A percentile compares a stretch with the other conserved stretches of the same genome.
Evolutionary conservation across 2,797 vertebrate species (phyloP).

Genomic region (Propithecus perrieri): DNA sequence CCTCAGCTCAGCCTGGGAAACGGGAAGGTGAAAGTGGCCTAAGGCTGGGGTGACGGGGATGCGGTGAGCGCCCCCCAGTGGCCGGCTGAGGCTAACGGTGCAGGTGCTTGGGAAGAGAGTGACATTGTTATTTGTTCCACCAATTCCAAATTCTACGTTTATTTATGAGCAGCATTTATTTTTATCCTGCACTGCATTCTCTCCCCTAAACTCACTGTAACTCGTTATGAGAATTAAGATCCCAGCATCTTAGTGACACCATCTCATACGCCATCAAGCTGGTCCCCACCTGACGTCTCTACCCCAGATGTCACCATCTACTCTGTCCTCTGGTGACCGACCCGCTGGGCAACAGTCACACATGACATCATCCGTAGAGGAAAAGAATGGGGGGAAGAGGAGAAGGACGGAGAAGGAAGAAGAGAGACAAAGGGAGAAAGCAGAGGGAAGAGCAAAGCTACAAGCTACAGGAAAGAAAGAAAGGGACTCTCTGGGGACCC

Average conservation of each 20-base stretch:
- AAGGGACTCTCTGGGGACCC: background rate
- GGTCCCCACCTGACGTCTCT: background rate
- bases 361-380: conserved; percentile 70
- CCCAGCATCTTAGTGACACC: conserved; percentile 28
- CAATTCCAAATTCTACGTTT: conserved; percentile 49
- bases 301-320: conserved; percentile 49
- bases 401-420: background rate
- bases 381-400: background rate
- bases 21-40: background rate
- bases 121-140: conserved; percentile 52
- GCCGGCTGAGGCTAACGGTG: background rate
- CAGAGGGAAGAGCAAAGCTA: background rate
- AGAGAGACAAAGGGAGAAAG: background rate
- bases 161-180: conserved; percentile 74
- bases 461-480: background rate
- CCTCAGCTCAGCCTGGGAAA: background rate
- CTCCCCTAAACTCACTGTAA: conserved; percentile 66
- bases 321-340: conserved; percentile 44
- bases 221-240: conserved; percentile 60
- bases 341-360: conserved; percentile 1
- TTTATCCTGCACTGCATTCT: conserved; percentile 64
- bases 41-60: background rate
- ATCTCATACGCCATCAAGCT: background rate
- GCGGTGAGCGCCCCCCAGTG: conserved; percentile 54
- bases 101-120: conserved; percentile 47